Evolutionary conservation across 2,797 vertebrate species (phyloP).

Genomic region (Enteromius mattozi): DNA sequence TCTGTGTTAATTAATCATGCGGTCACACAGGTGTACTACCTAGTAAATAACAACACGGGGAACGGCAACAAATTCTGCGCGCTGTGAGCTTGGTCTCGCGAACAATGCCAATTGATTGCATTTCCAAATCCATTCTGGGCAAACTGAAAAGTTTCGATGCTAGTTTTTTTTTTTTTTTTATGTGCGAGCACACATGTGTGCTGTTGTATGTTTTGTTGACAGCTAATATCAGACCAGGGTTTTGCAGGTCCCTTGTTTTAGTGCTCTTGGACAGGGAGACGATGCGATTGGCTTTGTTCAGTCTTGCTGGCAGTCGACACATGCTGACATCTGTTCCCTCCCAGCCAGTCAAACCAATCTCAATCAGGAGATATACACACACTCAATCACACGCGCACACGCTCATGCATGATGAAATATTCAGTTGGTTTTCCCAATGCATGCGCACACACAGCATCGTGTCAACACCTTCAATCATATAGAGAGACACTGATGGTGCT

Average conservation of each 20-base stretch:
- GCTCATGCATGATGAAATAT: conserved; percentile 49
- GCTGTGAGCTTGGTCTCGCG: conserved; percentile 38
- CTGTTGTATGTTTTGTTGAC: conserved; percentile 73
- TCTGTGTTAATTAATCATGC: conserved; percentile 64
- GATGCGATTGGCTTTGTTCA: conserved; percentile 92
- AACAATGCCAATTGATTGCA: conserved; percentile 30
- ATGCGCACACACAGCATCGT: conserved; percentile 50
- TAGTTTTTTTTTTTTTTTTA: conserved; percentile 11
- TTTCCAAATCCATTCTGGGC: conserved; percentile 39
- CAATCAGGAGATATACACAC: conserved; percentile 85
- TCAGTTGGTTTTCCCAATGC: conserved; percentile 42
- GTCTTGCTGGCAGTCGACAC: conserved; percentile 89
- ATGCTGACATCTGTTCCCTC: conserved; percentile 96
- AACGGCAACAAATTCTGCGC: conserved; percentile 46
- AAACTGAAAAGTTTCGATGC: conserved; percentile 37
- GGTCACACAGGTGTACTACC: conserved; percentile 54
- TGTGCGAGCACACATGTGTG: conserved; percentile 46
- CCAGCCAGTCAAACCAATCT: conserved; percentile 94
- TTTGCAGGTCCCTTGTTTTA: conserved; percentile 77
- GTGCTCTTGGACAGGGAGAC: conserved; percentile 89
- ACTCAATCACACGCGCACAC: conserved; percentile 63
- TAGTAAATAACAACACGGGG: conserved; percentile 59
- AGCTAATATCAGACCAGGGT: conserved; percentile 81
- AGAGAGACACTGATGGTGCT: conserved; percentile 42
- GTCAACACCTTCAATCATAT: conserved; percentile 51